Evolutionary conservation across 1,140 invertebrate genomes (phyloP), one percentile per base, ranked within the genome.

Genomic region (Drosophila bocqueti): DNA sequence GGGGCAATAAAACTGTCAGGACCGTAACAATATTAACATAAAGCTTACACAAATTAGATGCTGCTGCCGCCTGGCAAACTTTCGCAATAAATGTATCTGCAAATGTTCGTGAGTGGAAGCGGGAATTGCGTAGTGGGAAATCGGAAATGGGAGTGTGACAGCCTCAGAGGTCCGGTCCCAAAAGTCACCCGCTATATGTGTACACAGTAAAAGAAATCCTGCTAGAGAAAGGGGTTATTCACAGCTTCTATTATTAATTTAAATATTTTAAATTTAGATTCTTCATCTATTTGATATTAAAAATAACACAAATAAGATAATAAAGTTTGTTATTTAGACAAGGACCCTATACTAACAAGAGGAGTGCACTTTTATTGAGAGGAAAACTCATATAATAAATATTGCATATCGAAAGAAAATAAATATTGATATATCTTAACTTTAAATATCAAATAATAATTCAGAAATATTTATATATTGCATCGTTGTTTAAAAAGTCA

Each of bases 1-100:
- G 40, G 36, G 52, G 69, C 81, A 89, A 89, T 87, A 89, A 89
- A 89, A 84, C 72, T 84, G 84, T 89, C 81, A 89, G 47, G 60
- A 54, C 62, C 66, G 79, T 81, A 78, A 81, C 72, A 81, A 75
- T 68, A 81, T 81, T 80, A 78, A 83, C 84, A 80, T 74, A 69
- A 83, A 83, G 55, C 63, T 36, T 40, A 72, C 76, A 69, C 42
- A 64, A 62, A 68, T 59, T 64, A 67, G 61, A 29, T 36, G 26
- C 50, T 47, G 52, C 24, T 40, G 54, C 36, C 36, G 54, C 21
- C 21, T 40, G 49, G 62, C 63, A 79, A 79, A 79, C 66, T 79
- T 79, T 79, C 18, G 49, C 49, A 77, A 78, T 78, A 62, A 79
- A 79, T 72, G 76, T 78, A 72, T 63, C 46, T 64, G 36, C 46